A percentile compares a stretch with the other conserved stretches of the same genome.
Conservation (phyloP, 2,797 vertebrate species). For the Eurystomus glaucurus region DNA sequence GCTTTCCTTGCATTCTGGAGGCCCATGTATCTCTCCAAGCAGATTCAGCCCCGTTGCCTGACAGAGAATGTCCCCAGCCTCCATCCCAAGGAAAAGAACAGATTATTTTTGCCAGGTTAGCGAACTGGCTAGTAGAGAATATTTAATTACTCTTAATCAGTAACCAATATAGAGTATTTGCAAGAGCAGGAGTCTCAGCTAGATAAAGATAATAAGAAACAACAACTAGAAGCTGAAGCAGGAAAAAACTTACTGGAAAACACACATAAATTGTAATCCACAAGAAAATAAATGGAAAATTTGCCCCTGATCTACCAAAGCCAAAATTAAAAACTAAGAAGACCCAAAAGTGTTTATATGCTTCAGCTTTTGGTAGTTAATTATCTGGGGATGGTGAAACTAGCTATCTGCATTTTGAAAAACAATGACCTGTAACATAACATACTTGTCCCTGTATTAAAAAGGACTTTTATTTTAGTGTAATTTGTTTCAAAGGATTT, state of each 20-base stretch:
- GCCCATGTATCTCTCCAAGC: background rate
- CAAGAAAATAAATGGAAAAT: background rate
- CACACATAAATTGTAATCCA: background rate
- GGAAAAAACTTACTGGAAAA: background rate
- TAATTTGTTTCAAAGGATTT: background rate
- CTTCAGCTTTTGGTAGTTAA: background rate
- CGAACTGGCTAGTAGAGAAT: background rate
- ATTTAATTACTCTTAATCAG: background rate
- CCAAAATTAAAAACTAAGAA: background rate
- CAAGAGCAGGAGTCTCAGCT: background rate
- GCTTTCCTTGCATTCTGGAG: background rate
- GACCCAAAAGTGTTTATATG: background rate
- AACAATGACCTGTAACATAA: background rate
- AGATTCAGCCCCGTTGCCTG: background rate
- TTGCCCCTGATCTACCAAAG: background rate
- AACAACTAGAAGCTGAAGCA: background rate
- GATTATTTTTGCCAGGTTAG: background rate
- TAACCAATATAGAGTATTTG: background rate
- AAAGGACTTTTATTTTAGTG: background rate
- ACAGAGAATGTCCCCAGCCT: background rate
- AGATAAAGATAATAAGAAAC: background rate
- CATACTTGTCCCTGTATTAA: background rate
- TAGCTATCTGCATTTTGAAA: background rate
- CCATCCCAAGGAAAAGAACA: background rate
- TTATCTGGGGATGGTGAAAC: background rate